Base-by-base conservation (phyloP, 2,797 vertebrate species). In the Garrulus glandarius region DNA sequence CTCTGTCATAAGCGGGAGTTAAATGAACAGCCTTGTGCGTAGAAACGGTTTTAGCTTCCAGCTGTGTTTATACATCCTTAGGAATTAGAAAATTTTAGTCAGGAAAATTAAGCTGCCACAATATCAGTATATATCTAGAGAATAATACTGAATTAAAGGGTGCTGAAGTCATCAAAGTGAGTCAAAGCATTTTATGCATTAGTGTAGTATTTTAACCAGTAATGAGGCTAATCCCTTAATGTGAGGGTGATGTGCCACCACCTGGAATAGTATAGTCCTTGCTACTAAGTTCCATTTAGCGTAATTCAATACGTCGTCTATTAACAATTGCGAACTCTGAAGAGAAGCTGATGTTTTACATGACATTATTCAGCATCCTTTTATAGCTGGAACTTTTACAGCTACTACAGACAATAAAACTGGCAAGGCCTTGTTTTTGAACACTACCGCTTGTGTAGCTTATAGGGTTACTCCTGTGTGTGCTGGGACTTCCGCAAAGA, bases 371-470 rank as follows among this genome's bases (percentile, higher is more conserved):
- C 23, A 71, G 23, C 55, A 49, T 82, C 13, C 10, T 87, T 82
- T 56, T 64, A 6, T n/a, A 59, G 22, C 50, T 94, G n/a, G 6
- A 78, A 61, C 37, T 56, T 36, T 14, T 39, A 13, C 13, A 74
- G 56, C 46, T 76, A 13, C 23, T 74, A 13, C 23, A 59, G 27
- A 24, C 19, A 36, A 20, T 10, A 39, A 87, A 83, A 46, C 11
- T 2, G 8, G 9, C 22, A 57, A 65, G 49, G 15, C 39, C n/a
- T 85, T 57, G 10, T 39, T 32, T 72, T 50, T 75, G 57, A 67
- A 9, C 5, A 1, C 8, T 52, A 24, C 3, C 0, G 0, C 13
- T 46, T 69, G 14, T 34, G 21, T 80, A 49, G 53, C 36, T 74
- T 24, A 29, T 5, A 1, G 53, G 46, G 18, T 53, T 72, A 4